Conservation (phyloP, 30 jellyfish, hydroid and myxozoan species). For the Catostylus mosaicus region DNA sequence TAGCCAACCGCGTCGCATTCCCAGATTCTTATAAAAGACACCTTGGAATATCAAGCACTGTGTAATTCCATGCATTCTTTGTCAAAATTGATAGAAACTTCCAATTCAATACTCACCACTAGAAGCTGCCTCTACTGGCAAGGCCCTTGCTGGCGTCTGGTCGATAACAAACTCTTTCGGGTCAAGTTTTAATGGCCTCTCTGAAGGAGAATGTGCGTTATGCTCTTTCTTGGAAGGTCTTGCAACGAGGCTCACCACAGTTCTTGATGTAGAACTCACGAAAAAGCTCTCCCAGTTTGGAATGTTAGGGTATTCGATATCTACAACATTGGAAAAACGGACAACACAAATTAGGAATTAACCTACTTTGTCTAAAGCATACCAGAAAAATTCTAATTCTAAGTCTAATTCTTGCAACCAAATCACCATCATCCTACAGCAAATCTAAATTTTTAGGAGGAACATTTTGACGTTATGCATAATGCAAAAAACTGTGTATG, state of each 20-base stretch:
- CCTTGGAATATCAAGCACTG: no score
- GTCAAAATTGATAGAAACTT: not conserved
- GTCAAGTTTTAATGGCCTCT: slow-evolving; percentile 21
- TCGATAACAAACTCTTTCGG: slow-evolving; percentile 36
- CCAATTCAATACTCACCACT: slow-evolving; percentile 10
- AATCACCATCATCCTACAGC: not conserved
- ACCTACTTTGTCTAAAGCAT: no score
- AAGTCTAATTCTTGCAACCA: not conserved
- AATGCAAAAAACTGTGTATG: no score
- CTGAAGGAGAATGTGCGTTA: slow-evolving; percentile 1
- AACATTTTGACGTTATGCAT: no score
- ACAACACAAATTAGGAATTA: no score
- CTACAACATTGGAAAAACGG: not conserved
- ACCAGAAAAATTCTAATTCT: not conserved
- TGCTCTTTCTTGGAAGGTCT: slow-evolving; percentile 15
- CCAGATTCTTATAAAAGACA: no score
- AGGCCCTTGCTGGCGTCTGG: slow-evolving; percentile 58
- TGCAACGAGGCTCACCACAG: slow-evolving; percentile 66
- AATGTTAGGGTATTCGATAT: slow-evolving; percentile 52
- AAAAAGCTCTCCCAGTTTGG: slow-evolving; percentile 82
- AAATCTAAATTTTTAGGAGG: not conserved
- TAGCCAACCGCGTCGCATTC: no score
- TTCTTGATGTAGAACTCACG: slow-evolving; percentile 52
- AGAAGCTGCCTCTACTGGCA: slow-evolving; percentile 15
- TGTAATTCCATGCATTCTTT: no score